Base-by-base conservation (phyloP, 2,888 invertebrate species). In the Graphium colonna region DNA sequence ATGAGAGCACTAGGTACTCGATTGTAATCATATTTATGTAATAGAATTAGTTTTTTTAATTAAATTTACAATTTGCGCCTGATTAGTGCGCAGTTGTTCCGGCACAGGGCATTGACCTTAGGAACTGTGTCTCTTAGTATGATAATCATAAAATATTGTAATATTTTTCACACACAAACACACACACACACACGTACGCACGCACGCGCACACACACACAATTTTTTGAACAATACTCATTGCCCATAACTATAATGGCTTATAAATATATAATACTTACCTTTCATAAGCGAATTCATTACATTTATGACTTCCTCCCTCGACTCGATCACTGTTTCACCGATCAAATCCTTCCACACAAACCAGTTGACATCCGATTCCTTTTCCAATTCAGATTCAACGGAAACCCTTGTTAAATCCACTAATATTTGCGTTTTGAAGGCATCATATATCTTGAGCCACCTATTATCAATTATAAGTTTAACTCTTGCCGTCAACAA, bases 301-400 rank as follows among this genome's bases (percentile, higher is more conserved):
- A 89, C 85, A 47, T 73, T 80, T 10, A 90, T 81, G 1, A 90
- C 89, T 41, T 90, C 88, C 54, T 65, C 76, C 40, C 83, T 75
- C 0, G 83, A 84, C 60, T 87, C 90, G 10, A 87, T 90, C 4
- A 85, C 71, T 0, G 90, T 90, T 26, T 90, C 90, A 0, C 89
- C 84, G 38, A 86, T 82, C 39, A 93, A 91, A 67, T 96, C 95
- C 52, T 90, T 91, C 95, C 95, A 96, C 18, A 94, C 91, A 59
- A 92, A 94, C 92, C 93, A 93, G 57, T 93, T 91, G 10, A 94
- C 84, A 74, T 94, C 93, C 13, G 83, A 82, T 64, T 94, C 93
- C 8, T 91, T 90, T 59, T 90, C 92, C 18, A 71, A 46, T 17
- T 90, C 90, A 48, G 67, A 79, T 21, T 91, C 88, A 12, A 86